Base-by-base conservation (phyloP, 1,140 invertebrate genomes). In the Zaprionus lachaisei region DNA sequence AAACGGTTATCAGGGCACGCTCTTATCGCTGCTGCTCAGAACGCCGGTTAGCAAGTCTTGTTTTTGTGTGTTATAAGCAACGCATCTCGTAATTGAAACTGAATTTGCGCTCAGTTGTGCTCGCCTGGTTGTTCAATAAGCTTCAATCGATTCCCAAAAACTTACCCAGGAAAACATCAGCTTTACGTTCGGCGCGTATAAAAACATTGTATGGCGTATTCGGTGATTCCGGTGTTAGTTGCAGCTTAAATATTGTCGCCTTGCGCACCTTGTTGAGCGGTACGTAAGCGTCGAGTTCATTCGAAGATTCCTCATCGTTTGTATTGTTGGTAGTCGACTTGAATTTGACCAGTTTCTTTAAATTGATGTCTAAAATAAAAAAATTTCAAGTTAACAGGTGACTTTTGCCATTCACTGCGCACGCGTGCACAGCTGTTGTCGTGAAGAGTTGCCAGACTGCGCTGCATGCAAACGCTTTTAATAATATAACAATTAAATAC, bases 161-260 rank as follows among this genome's bases (percentile, higher is more conserved):
- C 91, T 92, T 44, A 92, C 91, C 89, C 34, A 92, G 67, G 66
- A 92, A 92, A 17, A 90, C 62, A 80, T 92, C 91, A 20, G 91
- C 89, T 70, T 92, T 92, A 17, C 91, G 79, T 68, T 92, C 91
- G 74, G 91, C 91, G 55, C 91, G 85, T 44, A 92, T 66, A 60
- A 92, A 92, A 5, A 92, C 91, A 61, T 73, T 91, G 69, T 91
- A 92, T 14, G 69, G 55, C 12, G 54, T 41, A 1, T 73, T 58
- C 14, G 55, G 14, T 11, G 57, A 62, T 63, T 91, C 76, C 5
- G 91, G 83, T 24, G 83, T 80, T 7, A 92, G 56, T 70, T 91
- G 92, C 44, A 92, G 58, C 62, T 76, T 92, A 26, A 77, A 80
- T 22, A 69, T 77, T 55, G 91, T 79, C 7, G 91, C 72, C 44